Conservation (phyloP, 1,140 invertebrate species). For the Drosophila kanapiae region DNA sequence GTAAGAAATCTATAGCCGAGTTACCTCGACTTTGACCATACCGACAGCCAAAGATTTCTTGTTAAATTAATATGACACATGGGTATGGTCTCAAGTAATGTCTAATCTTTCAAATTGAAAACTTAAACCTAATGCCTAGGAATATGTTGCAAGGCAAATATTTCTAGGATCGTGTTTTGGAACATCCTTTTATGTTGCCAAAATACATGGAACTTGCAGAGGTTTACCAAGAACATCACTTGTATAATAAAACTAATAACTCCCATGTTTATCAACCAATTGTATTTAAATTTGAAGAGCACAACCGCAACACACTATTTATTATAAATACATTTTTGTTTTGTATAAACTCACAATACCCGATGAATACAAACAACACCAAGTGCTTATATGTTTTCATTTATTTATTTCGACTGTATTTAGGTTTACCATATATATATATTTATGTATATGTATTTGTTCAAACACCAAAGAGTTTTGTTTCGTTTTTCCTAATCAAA, state of each 20-base stretch:
- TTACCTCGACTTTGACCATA: no score
- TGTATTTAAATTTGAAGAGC: neutral
- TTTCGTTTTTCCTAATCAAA: conserved; percentile 55
- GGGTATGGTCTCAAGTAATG: no score
- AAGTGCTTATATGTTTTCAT: neutral
- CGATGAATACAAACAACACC: neutral
- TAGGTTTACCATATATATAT: conserved; percentile 55
- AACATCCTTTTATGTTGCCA: neutral
- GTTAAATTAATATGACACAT: neutral
- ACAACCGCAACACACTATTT: neutral
- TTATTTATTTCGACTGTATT: conserved; percentile 25
- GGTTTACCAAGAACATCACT: no score
- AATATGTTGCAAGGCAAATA: neutral
- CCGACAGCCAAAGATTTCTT: neutral
- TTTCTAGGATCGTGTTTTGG: neutral
- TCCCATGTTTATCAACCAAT: neutral
- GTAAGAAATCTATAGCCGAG: neutral
- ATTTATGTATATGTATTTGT: conserved; percentile 63
- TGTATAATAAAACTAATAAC: neutral
- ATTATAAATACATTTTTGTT: neutral
- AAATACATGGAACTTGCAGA: neutral
- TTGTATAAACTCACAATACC: neutral
- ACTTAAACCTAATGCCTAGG: neutral
- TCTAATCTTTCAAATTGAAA: no score
- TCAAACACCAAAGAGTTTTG: conserved; percentile 74